phyloP scores from a whole-genome alignment of 2,797 vertebrate genomes.

The Muscicapa striata region DNA sequence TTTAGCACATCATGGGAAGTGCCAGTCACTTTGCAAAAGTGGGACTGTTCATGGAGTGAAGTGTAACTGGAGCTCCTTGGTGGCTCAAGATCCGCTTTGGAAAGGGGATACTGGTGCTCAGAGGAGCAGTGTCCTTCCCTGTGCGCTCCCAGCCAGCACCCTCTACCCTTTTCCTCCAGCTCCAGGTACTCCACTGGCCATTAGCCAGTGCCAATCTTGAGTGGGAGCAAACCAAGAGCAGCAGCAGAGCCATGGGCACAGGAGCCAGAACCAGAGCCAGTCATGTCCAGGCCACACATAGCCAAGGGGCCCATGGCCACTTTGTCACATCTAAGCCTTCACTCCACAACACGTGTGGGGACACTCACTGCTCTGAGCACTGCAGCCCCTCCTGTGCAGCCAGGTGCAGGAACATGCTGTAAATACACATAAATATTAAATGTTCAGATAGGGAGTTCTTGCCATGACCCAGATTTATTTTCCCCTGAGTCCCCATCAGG shows the following conservation, averaged over 20 bases:
- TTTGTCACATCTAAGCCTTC: rapidly evolving
- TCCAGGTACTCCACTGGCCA: rapidly evolving
- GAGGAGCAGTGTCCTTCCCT: neutral
- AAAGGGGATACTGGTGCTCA: neutral
- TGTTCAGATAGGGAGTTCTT: neutral
- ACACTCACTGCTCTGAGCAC: neutral
- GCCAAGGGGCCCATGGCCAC: rapidly evolving
- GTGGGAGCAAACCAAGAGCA: rapidly evolving
- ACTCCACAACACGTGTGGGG: rapidly evolving
- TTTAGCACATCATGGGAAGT: constrained; percentile 3
- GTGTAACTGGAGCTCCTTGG: neutral
- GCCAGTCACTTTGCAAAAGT: neutral
- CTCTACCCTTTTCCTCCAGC: neutral
- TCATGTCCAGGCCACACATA: too few species aligned
- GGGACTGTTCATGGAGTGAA: neutral
- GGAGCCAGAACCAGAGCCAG: neutral
- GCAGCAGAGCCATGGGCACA: neutral
- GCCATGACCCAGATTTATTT: neutral
- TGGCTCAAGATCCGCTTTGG: neutral
- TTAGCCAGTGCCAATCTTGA: neutral
- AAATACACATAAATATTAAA: constrained; percentile 28
- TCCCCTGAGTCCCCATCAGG: neutral
- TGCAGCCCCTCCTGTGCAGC: neutral
- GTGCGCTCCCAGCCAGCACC: rapidly evolving
- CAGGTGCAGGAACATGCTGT: neutral